These are phyloP conservation scores for Margaritifera margaritifera DNA, from an alignment of 2,888 invertebrate species.

Conservation along the genomic window DNA sequence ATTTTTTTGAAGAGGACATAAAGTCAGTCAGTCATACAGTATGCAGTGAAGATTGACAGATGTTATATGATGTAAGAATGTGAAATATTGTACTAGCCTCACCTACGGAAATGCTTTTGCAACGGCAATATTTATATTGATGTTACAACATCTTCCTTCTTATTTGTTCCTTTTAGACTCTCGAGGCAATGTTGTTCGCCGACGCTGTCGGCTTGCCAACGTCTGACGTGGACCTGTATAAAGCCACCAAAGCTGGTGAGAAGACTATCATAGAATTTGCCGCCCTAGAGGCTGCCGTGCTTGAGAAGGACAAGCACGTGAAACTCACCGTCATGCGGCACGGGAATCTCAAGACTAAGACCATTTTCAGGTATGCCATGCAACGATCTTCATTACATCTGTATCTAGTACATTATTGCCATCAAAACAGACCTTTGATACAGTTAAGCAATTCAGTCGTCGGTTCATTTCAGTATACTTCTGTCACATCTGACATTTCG, in stretches of 20 bases:
- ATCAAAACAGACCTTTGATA: no score
- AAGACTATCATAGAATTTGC: conserved; percentile 76
- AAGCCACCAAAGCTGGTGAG: conserved; percentile 51
- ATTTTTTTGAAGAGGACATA: no score
- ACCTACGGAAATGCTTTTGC: no score
- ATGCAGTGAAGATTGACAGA: no score
- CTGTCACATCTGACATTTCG: no score
- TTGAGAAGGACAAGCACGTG: conserved; percentile 74
- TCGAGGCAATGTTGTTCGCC: conserved; percentile 40
- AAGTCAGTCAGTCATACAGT: no score
- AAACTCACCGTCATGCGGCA: conserved; percentile 74
- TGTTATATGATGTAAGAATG: no score
- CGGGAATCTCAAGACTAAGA: conserved; percentile 74
- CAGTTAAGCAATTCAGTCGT: no score
- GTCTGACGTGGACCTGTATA: conserved; percentile 46
- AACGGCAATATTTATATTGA: background rate
- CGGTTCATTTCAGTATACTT: no score
- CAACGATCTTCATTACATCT: background rate
- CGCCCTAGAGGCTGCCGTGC: conserved; percentile 75
- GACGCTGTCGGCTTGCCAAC: conserved; percentile 39
- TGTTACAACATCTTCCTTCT: background rate
- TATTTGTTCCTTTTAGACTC: conserved; percentile 25
- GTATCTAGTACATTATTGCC: background rate
- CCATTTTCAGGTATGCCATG: conserved; percentile 72
- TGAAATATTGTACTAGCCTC: no score